Evolutionary conservation across 2,888 invertebrate genomes (phyloP), one percentile per base, ranked within the genome.

Genomic region (Cynaeus angustus): DNA sequence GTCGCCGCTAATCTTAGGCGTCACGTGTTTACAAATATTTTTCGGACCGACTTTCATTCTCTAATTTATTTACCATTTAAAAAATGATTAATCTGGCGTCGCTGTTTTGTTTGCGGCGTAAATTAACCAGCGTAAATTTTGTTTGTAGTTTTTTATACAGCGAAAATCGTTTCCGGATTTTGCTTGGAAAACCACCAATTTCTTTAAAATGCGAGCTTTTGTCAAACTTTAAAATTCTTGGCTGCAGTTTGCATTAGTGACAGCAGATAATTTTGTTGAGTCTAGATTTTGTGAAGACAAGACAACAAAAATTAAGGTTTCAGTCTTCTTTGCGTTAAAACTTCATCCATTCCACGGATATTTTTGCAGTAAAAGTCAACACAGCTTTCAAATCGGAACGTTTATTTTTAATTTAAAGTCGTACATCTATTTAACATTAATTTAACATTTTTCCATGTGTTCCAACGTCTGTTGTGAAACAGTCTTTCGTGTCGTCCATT

Each of bases 21-120:
- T 8, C 26, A 46, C 46, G 26, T 12, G 46, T 21, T 46, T 16
- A 46, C 16, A 46, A 46, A 46, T 46, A 46, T 46, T 46, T 46
- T 13, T 46, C 12, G 7, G 12, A 2, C 12, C 12, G 43, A 43
- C 43, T 10, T 46, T 46, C 9, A 46, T 46, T 16, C 9, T 16
- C 14, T 8, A 46, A 46, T 46, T 16, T 46, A 46, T 46, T 46
- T 16, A 8, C 21, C 46, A 16, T 46, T 46, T 46, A 21, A 10
- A 21, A 41, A 41, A 41, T 41, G 12, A 41, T 12, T 41, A 41
- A n/a, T 13, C n/a, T 13, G 4, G 1, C 10, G 41, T 41, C 41
- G 6, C 12, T n/a, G 6, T 41, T 41, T 41, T 13, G 7, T 33
- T n/a, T 33, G 21, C 21, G 21, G 21, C 33, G n/a, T 33, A 33